A percentile compares a stretch with the other conserved stretches of the same genome.
These are phyloP conservation scores for Megathymus violae DNA, from an alignment of 1,140 invertebrate genomes.

Conservation along the genomic window DNA sequence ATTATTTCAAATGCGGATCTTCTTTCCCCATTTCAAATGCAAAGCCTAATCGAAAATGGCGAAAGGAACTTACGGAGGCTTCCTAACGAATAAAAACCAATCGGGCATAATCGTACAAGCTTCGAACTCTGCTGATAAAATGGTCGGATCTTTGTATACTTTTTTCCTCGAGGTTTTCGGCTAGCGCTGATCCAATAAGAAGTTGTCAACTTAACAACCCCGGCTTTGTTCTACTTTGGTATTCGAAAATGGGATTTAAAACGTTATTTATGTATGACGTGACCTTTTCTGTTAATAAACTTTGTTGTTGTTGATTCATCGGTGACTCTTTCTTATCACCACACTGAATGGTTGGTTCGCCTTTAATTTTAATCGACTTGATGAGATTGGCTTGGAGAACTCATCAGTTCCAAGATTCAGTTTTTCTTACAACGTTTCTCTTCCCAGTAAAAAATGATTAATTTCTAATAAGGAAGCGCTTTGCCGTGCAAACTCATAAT, in stretches of 20 bases:
- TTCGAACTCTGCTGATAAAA: conserved; percentile 65
- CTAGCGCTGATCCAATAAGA: conserved; percentile 70
- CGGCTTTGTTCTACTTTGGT: conserved; percentile 14
- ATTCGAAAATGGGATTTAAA: conserved; percentile 23
- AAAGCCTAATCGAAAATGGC: conserved; percentile 32
- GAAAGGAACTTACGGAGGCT: conserved; percentile 18
- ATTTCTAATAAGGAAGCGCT: too few species aligned
- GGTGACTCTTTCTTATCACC: background rate
- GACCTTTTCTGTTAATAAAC: background rate
- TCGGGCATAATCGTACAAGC: conserved; percentile 73
- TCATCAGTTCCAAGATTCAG: too few species aligned
- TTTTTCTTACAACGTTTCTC: too few species aligned
- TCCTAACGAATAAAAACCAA: conserved; percentile 71
- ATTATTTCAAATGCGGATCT: conserved; percentile 6
- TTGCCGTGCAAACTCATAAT: too few species aligned
- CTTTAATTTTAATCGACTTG: too few species aligned
- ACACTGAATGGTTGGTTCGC: too few species aligned
- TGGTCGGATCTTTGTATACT: conserved; percentile 68
- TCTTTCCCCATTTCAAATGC: conserved; percentile 8
- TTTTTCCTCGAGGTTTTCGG: conserved; percentile 58
- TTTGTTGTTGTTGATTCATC: background rate
- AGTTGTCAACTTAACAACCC: conserved; percentile 46
- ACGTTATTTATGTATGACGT: conserved; percentile 8
- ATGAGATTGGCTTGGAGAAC: too few species aligned
- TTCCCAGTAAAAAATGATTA: too few species aligned